phyloP scores from a whole-genome alignment of 2,888 invertebrate genomes.

The Bombyx huttoni region DNA sequence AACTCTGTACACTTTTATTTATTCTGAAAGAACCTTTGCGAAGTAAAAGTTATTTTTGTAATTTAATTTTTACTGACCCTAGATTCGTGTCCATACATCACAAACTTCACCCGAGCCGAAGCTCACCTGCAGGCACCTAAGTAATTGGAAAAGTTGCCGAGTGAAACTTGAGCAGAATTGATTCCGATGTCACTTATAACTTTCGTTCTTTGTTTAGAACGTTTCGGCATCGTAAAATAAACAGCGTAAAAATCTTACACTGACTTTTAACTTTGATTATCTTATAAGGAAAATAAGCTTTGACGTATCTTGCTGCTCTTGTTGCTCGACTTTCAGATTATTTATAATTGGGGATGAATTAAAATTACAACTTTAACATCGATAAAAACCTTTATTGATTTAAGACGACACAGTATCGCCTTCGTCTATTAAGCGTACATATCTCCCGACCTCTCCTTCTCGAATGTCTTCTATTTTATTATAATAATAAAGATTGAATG shows the following conservation, averaged over 20 bases:
- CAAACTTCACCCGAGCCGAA: background rate
- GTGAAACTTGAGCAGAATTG: constrained; percentile 34
- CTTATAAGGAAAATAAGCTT: background rate
- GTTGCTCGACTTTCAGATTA: background rate
- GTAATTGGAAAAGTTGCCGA: constrained; percentile 42
- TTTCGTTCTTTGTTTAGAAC: constrained; percentile 19
- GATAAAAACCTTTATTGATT: constrained; percentile 69
- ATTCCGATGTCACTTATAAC: constrained; percentile 28
- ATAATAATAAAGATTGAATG: constrained; percentile 49
- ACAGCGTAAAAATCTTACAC: background rate
- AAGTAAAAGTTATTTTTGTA: background rate
- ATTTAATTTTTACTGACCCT: background rate
- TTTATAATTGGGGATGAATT: constrained; percentile 12
- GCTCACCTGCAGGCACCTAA: constrained; percentile 19
- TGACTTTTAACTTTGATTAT: background rate
- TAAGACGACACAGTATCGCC: constrained; percentile 54
- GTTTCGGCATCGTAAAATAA: background rate
- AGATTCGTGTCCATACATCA: background rate
- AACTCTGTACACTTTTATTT: no score
- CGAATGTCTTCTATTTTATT: constrained; percentile 48
- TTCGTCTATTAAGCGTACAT: constrained; percentile 66
- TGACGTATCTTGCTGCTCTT: no score
- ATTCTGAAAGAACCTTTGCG: background rate
- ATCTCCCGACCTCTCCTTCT: constrained; percentile 54
- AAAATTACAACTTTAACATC: constrained; percentile 58